Evolutionary conservation across 2,797 vertebrate species (phyloP).

Genomic region (Margarornis squamiger): DNA sequence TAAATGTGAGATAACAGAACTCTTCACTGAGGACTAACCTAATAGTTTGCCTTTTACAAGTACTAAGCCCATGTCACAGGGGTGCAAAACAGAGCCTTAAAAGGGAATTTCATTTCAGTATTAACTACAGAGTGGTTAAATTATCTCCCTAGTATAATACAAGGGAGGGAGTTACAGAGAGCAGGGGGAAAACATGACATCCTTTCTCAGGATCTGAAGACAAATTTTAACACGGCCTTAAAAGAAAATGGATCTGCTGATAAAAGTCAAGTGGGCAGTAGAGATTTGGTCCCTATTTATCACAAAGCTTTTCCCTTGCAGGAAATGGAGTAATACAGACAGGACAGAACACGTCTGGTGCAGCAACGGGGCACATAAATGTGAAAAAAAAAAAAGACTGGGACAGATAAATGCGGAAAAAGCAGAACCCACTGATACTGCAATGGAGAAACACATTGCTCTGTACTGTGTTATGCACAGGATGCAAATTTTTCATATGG

Average conservation of each 20-base stretch:
- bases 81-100: slow-evolving; percentile 5
- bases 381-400: not conserved
- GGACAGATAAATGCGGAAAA: not conserved
- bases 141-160: not conserved
- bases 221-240: not conserved
- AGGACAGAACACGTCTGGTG: not conserved
- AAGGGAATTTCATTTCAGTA: not conserved
- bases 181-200: not conserved
- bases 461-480: not conserved
- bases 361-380: not conserved
- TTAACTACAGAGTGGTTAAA: not conserved
- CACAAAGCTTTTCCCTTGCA: not conserved
- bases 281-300: not conserved
- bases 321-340: not conserved
- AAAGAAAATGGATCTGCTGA: not conserved
- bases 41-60: not conserved
- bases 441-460: not conserved
- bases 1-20: not conserved
- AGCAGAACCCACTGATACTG: not conserved
- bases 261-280: not conserved
- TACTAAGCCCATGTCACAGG: not conserved
- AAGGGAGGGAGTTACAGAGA: not conserved
- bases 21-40: not conserved
- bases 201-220: not conserved
- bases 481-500: rapidly evolving